phyloP scores from a whole-genome alignment of 2,888 invertebrate genomes.

The Tachina lurida region DNA sequence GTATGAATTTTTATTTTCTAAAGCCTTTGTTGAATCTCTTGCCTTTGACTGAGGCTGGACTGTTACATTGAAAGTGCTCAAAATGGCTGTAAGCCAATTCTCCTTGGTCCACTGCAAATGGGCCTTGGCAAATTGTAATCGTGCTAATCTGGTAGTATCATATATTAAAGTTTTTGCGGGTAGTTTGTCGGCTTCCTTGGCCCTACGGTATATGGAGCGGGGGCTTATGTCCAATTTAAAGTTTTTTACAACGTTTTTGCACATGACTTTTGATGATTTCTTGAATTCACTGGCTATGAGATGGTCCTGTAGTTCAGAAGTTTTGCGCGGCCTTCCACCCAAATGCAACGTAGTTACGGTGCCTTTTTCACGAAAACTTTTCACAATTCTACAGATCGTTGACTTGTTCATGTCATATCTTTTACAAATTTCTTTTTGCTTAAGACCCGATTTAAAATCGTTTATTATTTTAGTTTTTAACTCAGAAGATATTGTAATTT shows the following conservation, averaged over 20 bases:
- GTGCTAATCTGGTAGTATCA: slow-evolving; percentile 2
- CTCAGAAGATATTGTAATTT: slow-evolving; percentile 7
- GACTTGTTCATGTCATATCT: slow-evolving; percentile 26
- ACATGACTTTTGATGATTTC: neutral
- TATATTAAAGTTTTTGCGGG: neutral
- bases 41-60: neutral
- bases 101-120: slow-evolving; percentile 26
- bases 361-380: slow-evolving; percentile 10
- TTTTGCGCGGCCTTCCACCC: slow-evolving; percentile 37
- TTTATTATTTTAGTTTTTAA: slow-evolving; percentile 26
- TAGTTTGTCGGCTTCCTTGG: neutral
- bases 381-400: slow-evolving; percentile 27
- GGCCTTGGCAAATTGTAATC: slow-evolving; percentile 35
- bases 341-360: neutral
- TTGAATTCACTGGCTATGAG: slow-evolving; percentile 19
- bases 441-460: slow-evolving; percentile 18
- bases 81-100: slow-evolving; percentile 33
- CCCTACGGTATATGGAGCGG: slow-evolving; percentile 9
- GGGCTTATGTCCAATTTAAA: slow-evolving; percentile 14
- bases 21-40: neutral
- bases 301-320: slow-evolving; percentile 6
- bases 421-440: slow-evolving; percentile 23
- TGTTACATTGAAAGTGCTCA: neutral
- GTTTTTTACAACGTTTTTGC: slow-evolving; percentile 5
- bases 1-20: slow-evolving; percentile 6